Evolutionary conservation across 2,113 vertebrate species (phyloP), one percentile per base, ranked within the genome.

Genomic region (Zootoca vivipara): DNA sequence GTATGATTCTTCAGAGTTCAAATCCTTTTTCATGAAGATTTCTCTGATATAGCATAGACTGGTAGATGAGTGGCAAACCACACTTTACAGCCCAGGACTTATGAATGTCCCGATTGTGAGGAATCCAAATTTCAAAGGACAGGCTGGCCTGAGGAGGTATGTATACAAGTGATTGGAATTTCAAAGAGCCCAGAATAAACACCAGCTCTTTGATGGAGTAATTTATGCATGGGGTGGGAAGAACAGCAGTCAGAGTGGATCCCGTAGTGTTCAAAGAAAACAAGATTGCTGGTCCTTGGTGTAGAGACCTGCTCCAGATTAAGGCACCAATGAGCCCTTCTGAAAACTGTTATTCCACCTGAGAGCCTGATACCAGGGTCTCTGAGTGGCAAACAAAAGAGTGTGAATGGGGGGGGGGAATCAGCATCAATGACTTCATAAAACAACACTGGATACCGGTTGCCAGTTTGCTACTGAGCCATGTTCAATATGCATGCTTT

Each of bases 131-230:
- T 97, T 94, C 90, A 95, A 95, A 95, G 96, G 93, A 94, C 95
- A 92, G 82, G 92, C 93, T 96, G 95, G 95, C 94, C 94, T 92
- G 91, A 92, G 96, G 96, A 97, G 96, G 95, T 96, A 92, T 96
- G 88, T 92, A n/a, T 62, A 96, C 90, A 95, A 97, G 96, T 97
- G 96, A 97, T 96, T 96, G 95, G 97, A 97, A 97, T 97, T 96
- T 96, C 96, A 97, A 97, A 97, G 94, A 96, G 95, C 94, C 93
- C 91, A 92, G 95, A 96, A 95, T 96, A 96, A 97, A 97, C 94
- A 95, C 96, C 93, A 96, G 95, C 95, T 95, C 96, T 97, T 97
- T 97, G 96, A 97, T 96, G 94, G 90, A 89, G 85, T 96, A 97
- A 97, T 97, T 97, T 97, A 97, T 97, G 96, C 95, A 92, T 82